Evolutionary conservation across 2,113 vertebrate genomes (phyloP).

Genomic region (Mola mola): DNA sequence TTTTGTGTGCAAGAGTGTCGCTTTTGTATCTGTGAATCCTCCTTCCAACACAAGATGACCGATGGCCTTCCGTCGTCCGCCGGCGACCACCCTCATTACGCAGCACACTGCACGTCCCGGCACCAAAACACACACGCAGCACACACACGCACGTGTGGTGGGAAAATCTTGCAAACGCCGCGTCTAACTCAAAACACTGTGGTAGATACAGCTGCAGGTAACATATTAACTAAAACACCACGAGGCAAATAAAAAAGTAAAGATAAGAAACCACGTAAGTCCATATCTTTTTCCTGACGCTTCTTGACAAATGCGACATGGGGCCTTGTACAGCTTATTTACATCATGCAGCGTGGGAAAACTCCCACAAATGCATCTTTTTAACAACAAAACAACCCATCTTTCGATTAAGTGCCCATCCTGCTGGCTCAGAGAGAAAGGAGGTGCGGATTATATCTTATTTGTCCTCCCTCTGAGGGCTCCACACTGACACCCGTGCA

Average conservation of each 20-base stretch:
- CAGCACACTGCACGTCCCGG: slow-evolving; percentile 38
- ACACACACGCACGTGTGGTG: slow-evolving; percentile 14
- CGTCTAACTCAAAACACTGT: not conserved
- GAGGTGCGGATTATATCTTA: too few relatives aligned
- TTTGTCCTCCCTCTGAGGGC: slow-evolving; percentile 30
- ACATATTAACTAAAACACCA: not conserved
- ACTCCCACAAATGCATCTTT: not conserved
- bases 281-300: too few relatives aligned
- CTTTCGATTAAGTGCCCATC: not conserved
- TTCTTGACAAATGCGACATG: too few relatives aligned
- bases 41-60: slow-evolving; percentile 3
- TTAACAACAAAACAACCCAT: not conserved
- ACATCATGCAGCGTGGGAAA: too few relatives aligned
- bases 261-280: too few relatives aligned
- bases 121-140: slow-evolving; percentile 7
- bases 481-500: slow-evolving; percentile 19
- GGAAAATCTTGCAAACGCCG: slow-evolving; percentile 11
- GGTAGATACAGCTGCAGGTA: not conserved
- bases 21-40: too few relatives aligned
- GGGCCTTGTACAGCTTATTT: too few relatives aligned
- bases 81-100: slow-evolving; percentile 11
- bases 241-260: too few relatives aligned
- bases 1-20: too few relatives aligned
- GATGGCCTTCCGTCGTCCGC: slow-evolving; percentile 16
- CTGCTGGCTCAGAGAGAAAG: not conserved